Evolutionary conservation across 2,888 invertebrate genomes (phyloP).

Genomic region (Cancer borealis): DNA sequence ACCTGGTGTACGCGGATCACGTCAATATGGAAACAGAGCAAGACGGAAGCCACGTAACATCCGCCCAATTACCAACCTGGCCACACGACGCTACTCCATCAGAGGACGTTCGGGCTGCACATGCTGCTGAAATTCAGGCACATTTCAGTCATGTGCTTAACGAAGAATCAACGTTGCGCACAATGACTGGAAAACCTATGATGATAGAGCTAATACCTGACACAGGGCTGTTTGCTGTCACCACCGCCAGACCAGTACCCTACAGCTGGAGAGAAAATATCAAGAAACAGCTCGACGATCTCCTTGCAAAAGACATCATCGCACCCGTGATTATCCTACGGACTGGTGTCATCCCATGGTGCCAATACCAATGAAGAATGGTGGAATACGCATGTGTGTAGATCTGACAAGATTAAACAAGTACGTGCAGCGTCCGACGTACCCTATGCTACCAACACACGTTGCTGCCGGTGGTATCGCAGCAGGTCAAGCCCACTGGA

Average conservation of each 20-base stretch:
- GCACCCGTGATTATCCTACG: not conserved
- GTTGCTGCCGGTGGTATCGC: not conserved
- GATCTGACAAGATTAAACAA: slow-evolving; percentile 11
- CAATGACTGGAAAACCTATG: not conserved
- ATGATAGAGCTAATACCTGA: not conserved
- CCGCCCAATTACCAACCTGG: not conserved
- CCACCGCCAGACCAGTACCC: not conserved
- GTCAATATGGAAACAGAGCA: not conserved
- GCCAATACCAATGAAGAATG: slow-evolving; percentile 28
- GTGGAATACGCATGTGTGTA: slow-evolving; percentile 39
- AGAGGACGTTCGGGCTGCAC: not conserved
- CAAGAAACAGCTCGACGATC: not conserved
- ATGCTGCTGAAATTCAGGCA: not conserved
- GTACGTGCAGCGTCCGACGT: not conserved
- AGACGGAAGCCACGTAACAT: not conserved
- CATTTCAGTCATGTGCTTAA: not conserved
- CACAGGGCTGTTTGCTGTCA: not conserved
- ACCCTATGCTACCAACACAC: slow-evolving; percentile 25
- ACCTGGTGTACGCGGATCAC: not conserved
- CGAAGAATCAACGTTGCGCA: not conserved
- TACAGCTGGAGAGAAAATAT: not conserved
- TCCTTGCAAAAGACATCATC: slow-evolving; percentile 37
- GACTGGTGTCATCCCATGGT: slow-evolving; percentile 46
- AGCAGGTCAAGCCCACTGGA: not conserved
- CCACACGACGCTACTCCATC: not conserved